These are phyloP conservation scores for Serrognathus titanus DNA, from an alignment of 2,888 invertebrate species.

Conservation along the genomic window DNA sequence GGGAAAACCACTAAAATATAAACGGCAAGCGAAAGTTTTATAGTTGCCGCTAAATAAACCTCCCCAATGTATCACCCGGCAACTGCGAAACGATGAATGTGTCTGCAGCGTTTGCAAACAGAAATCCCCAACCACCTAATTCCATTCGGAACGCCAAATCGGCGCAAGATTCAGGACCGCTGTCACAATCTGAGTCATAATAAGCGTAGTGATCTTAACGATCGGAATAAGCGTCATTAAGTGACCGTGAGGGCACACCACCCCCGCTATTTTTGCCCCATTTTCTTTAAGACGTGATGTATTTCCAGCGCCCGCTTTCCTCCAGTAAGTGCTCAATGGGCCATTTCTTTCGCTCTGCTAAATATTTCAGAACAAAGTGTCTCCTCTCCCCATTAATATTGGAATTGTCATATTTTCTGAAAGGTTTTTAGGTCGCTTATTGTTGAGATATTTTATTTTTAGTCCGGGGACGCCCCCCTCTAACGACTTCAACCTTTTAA, in stretches of 20 bases:
- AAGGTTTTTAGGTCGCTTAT: neutral
- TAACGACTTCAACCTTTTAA: too few relatives aligned
- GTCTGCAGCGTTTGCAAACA: conserved; percentile 23
- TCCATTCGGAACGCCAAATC: conserved; percentile 1
- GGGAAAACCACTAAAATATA: conserved; percentile 28
- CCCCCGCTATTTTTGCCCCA: conserved; percentile 31
- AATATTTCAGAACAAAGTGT: conserved; percentile 36
- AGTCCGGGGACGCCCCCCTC: too few relatives aligned
- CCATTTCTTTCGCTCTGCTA: conserved; percentile 46
- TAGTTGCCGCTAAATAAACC: conserved; percentile 26
- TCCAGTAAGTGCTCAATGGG: conserved; percentile 45
- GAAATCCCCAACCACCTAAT: conserved; percentile 9
- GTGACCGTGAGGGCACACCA: conserved; percentile 35
- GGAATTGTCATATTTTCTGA: conserved; percentile 11
- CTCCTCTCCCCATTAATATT: conserved; percentile 19
- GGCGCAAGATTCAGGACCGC: conserved; percentile 15
- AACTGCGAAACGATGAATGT: conserved; percentile 25
- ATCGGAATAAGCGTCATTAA: conserved; percentile 45
- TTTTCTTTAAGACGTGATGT: conserved; percentile 37
- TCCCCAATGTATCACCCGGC: conserved; percentile 3
- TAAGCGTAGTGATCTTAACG: conserved; percentile 38
- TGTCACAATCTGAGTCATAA: conserved; percentile 32
- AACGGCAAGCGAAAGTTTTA: conserved; percentile 31
- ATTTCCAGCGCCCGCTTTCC: conserved; percentile 34
- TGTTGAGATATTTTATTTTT: too few relatives aligned